Percentiles rank a stretch among this genome's conserved stretches.
phyloP scores from a whole-genome alignment of 92 coral and sea anemone species.

The Bergia sp. region DNA sequence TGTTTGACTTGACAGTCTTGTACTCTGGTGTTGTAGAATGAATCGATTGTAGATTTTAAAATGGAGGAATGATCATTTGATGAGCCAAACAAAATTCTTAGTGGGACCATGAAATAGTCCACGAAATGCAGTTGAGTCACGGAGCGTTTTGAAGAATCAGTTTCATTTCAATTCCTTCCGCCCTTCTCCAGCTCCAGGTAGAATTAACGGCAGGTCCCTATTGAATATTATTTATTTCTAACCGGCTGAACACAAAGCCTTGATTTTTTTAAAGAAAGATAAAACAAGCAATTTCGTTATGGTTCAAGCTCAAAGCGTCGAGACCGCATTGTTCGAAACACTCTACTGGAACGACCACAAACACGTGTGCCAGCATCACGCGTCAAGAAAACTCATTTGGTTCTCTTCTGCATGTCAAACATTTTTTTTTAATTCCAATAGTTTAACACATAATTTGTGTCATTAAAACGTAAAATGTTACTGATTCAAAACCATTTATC shows the following conservation, averaged over 20 bases:
- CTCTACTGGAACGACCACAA: slow-evolving; percentile 2
- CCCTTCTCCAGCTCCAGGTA: background rate
- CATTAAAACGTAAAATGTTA: background rate
- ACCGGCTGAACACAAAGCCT: background rate
- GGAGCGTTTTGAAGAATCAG: background rate
- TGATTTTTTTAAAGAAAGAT: background rate
- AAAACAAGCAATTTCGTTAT: background rate
- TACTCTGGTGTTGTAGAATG: background rate
- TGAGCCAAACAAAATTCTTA: background rate
- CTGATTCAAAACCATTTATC: background rate
- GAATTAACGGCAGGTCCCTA: background rate
- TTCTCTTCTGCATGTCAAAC: background rate
- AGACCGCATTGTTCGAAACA: background rate
- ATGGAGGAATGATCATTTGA: no score
- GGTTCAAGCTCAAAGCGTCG: background rate
- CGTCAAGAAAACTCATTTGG: background rate
- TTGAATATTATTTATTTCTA: background rate
- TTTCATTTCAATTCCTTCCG: background rate
- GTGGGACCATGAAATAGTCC: background rate
- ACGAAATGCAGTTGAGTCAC: background rate
- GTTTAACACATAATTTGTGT: background rate
- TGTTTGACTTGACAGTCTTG: background rate
- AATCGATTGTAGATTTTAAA: background rate
- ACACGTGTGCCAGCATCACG: background rate
- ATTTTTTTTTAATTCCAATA: background rate